A percentile compares a stretch with the other conserved stretches of the same genome.
These are phyloP conservation scores for Hemicentrotus pulcherrimus DNA, from an alignment of 35 echinoderm and acorn worm species.

Conservation along the genomic window DNA sequence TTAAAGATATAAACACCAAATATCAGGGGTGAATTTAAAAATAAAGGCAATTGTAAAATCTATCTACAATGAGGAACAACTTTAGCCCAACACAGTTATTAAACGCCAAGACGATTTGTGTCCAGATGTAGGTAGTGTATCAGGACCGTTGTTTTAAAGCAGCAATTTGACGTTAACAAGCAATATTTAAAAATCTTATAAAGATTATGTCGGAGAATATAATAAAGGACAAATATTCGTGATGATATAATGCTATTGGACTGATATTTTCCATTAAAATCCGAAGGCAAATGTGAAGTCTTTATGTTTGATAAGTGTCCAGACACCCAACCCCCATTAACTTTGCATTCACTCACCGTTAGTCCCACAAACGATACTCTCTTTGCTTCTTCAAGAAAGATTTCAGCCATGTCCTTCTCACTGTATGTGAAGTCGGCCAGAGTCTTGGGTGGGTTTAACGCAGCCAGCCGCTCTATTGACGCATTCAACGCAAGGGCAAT, in stretches of 20 bases:
- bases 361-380: conserved; percentile 56
- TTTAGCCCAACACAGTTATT: background rate
- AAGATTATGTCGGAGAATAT: too few species aligned
- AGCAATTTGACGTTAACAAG: too few species aligned
- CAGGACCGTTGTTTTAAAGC: too few species aligned
- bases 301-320: too few species aligned
- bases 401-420: conserved; percentile 49
- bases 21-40: background rate
- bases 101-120: background rate
- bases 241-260: too few species aligned
- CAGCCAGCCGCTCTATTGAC: conserved; percentile 41
- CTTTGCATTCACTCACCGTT: conserved; percentile 35
- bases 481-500: conserved; percentile 70
- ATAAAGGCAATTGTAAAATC: background rate
- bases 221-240: too few species aligned
- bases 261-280: too few species aligned
- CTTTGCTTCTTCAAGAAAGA: conserved; percentile 39
- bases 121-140: background rate
- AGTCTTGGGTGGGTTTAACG: conserved; percentile 28
- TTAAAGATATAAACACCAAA: background rate
- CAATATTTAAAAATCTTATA: too few species aligned
- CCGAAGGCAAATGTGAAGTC: too few species aligned
- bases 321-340: background rate
- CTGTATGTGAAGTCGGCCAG: conserved; percentile 71
- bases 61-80: background rate